Conservation (phyloP, 2,797 vertebrate genomes). For the Gorsachius magnificus region DNA sequence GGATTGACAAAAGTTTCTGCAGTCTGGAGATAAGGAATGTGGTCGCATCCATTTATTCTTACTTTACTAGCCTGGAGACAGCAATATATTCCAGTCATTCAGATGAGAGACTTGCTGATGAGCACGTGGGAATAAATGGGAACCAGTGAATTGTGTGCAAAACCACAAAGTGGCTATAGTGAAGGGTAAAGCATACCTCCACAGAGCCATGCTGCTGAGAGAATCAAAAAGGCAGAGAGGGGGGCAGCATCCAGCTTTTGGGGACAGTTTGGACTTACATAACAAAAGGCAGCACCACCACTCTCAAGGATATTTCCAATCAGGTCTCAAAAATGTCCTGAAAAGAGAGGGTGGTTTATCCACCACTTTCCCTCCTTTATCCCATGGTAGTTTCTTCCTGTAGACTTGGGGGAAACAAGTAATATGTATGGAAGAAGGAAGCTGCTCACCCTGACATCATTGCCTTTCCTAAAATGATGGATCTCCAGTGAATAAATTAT, state of each 20-base stretch:
- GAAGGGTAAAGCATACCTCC: background rate
- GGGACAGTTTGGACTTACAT: background rate
- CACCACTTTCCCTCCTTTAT: background rate
- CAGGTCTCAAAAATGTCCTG: background rate
- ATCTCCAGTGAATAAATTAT: background rate
- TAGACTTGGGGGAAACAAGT: background rate
- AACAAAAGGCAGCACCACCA: background rate
- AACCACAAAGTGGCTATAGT: background rate
- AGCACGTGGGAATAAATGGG: constrained; percentile 2
- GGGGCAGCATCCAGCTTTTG: background rate
- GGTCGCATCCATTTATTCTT: constrained; percentile 59
- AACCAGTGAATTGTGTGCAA: constrained; percentile 2
- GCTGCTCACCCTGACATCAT: background rate
- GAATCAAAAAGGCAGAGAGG: background rate
- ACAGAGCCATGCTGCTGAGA: background rate
- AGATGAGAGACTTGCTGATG: constrained; percentile 43
- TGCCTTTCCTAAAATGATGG: background rate
- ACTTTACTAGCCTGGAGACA: constrained; percentile 57
- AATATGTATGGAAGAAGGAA: background rate
- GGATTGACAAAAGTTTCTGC: constrained; percentile 70
- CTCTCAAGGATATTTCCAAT: background rate
- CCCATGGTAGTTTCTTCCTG: background rate
- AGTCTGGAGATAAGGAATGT: constrained; percentile 64
- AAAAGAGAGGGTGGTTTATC: background rate
- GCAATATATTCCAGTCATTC: constrained; percentile 54